Base-by-base conservation (phyloP, 2,113 vertebrate genomes). In the Poeciliopsis occidentalis region DNA sequence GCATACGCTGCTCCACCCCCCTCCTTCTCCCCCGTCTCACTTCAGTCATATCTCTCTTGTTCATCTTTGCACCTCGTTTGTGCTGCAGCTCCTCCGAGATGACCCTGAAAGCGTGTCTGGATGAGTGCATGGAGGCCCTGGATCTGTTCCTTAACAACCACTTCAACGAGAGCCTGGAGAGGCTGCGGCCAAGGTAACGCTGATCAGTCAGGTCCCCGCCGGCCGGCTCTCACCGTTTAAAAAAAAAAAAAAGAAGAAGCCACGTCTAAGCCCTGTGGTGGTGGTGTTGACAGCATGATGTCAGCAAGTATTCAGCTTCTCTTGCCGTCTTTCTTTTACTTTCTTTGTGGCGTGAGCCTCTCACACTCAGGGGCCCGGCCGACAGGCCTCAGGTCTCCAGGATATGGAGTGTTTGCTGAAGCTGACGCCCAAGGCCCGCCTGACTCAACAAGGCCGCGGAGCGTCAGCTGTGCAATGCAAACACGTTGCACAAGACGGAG, bases 121-220 rank as follows among this genome's bases (percentile, higher is more conserved):
- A 92, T 63, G 94, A 96, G 75, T 95, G 95, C 15, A 95, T 96
- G 95, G 94, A 94, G 77, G 95, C 95, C 29, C 51, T 96, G 87
- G 93, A 94, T 76, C 92, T 96, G 72, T 95, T 95, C 84, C 93
- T 96, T 60, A 95, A 95, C 91, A 95, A 96, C 89, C 93, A 91
- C 82, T 96, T 96, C 88, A 92, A 30, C 2, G 94, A 95, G 88
- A 95, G 95, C 77, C 89, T 95, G 82, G 94, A 95, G 32, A 92
- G 71, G 79, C 92, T 95, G 73, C 87, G 71, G n/a, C 94, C 94
- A 69, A 89, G 93, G 95, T 96, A 85, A 92, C 84, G 0, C 24
- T 24, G 51, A 62, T 24, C 64, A 30, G 60, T 32, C 73, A 11
- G 54, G 15, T 44, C 39, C 31, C 8, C 7, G 7, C 7, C 34